A percentile compares a stretch with the other conserved stretches of the same genome.
These are phyloP conservation scores for Mylabris phalerata DNA, from an alignment of 1,140 invertebrate species.

Conservation along the genomic window DNA sequence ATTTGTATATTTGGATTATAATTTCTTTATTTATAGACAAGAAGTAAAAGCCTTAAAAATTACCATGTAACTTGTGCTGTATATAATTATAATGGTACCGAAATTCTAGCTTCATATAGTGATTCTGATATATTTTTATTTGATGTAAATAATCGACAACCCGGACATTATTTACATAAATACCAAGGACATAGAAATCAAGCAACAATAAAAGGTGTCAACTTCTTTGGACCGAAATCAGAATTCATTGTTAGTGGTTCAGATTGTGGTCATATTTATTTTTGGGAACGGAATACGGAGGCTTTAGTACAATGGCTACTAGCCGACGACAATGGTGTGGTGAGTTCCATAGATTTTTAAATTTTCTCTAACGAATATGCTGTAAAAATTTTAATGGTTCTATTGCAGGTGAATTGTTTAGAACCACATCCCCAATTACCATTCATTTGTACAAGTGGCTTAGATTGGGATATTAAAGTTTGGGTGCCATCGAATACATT, in stretches of 20 bases:
- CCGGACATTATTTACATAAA: slow-evolving; percentile 53
- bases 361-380: slow-evolving; percentile 19
- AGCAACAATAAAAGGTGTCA: slow-evolving; percentile 85
- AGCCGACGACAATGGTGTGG: slow-evolving; percentile 80
- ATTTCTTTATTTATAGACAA: not conserved
- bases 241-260: slow-evolving; percentile 90
- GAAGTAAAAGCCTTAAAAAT: slow-evolving; percentile 12
- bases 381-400: slow-evolving; percentile 1
- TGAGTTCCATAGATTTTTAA: slow-evolving; percentile 43
- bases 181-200: slow-evolving; percentile 76
- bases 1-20: not conserved
- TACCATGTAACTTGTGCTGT: slow-evolving; percentile 77
- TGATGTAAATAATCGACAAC: slow-evolving; percentile 52
- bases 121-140: slow-evolving; percentile 92
- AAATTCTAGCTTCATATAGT: slow-evolving; percentile 88
- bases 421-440: slow-evolving; percentile 86
- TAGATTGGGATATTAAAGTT: slow-evolving; percentile 89
- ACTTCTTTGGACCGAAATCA: slow-evolving; percentile 86
- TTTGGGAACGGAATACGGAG: slow-evolving; percentile 89
- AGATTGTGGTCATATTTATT: slow-evolving; percentile 90
- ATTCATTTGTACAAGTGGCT: slow-evolving; percentile 81
- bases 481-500: slow-evolving; percentile 72
- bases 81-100: slow-evolving; percentile 85
- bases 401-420: slow-evolving; percentile 76
- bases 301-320: slow-evolving; percentile 81